Conservation (phyloP, 2,888 invertebrate genomes). For the Meiosimyza decipiens region DNA sequence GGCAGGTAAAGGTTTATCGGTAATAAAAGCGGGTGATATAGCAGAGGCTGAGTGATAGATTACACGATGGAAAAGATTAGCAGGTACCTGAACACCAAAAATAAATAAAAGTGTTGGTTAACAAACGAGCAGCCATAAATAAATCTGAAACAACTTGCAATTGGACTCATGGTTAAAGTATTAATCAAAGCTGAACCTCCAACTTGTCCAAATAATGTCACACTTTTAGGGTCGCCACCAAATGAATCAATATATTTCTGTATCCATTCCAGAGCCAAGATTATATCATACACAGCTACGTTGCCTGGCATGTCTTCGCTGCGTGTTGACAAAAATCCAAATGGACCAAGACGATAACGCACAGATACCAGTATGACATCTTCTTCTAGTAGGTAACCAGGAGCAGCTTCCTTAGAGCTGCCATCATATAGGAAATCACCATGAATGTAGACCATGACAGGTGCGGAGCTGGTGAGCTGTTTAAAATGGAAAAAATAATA, state of each 20-base stretch:
- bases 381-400: constrained; percentile 66
- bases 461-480: constrained; percentile 54
- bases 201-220: constrained; percentile 70
- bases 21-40: constrained; percentile 68
- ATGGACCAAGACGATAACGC: constrained; percentile 69
- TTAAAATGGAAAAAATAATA: background rate
- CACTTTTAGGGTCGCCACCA: constrained; percentile 68
- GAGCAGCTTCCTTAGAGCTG: constrained; percentile 59
- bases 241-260: constrained; percentile 67
- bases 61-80: constrained; percentile 68
- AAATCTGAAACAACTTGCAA: constrained; percentile 46
- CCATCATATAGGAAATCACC: constrained; percentile 67
- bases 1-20: constrained; percentile 62
- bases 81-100: constrained; percentile 54
- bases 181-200: constrained; percentile 69
- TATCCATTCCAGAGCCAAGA: constrained; percentile 69
- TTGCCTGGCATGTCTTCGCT: constrained; percentile 70
- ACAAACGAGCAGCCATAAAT: constrained; percentile 57
- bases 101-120: constrained; percentile 61
- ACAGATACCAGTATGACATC: constrained; percentile 68
- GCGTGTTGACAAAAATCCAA: constrained; percentile 70
- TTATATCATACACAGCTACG: constrained; percentile 69
- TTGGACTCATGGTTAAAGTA: constrained; percentile 67
- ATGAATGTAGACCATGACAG: constrained; percentile 68
- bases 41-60: constrained; percentile 70